phyloP scores from a whole-genome alignment of 53 echinoderm and acorn worm genomes.

The Paelopatides confundens region DNA sequence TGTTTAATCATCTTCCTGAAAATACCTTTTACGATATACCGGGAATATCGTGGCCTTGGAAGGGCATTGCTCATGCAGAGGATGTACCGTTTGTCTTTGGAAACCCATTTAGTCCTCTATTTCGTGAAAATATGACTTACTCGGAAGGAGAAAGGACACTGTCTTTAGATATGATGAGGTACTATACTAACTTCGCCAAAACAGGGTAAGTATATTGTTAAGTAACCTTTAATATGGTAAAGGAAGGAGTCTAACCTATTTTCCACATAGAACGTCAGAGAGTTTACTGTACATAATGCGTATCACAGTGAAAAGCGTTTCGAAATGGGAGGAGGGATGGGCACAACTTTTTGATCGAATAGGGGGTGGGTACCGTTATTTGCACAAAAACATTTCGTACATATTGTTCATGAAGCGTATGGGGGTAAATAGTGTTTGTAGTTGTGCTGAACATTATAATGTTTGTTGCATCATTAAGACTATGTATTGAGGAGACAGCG shows the following conservation, averaged over 20 bases:
- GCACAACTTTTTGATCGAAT: too few relatives aligned
- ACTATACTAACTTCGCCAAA: conserved; percentile 80
- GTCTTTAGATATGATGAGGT: conserved; percentile 65
- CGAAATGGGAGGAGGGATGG: too few relatives aligned
- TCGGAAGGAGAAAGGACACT: conserved; percentile 54
- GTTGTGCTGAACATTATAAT: too few relatives aligned
- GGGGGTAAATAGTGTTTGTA: too few relatives aligned
- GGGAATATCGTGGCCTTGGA: conserved; percentile 45
- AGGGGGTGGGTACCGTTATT: too few relatives aligned
- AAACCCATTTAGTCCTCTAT: neutral
- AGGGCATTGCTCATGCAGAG: conserved; percentile 61
- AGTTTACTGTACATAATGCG: neutral
- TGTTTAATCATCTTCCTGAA: conserved; percentile 61
- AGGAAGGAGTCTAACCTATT: too few relatives aligned
- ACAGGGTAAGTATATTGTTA: conserved; percentile 86
- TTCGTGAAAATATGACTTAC: neutral
- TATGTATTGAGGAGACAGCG: too few relatives aligned
- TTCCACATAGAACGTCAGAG: too few relatives aligned
- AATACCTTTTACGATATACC: conserved; percentile 37
- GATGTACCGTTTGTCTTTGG: conserved; percentile 75
- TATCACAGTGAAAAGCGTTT: neutral
- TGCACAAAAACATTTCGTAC: too few relatives aligned
- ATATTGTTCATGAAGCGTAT: too few relatives aligned
- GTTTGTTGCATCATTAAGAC: too few relatives aligned
- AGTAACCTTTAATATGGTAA: too few relatives aligned